Evolutionary conservation across 2,113 vertebrate species (phyloP), one percentile per base, ranked within the genome.

Genomic region (rabbit (Oryctolagus cuniculus)): DNA sequence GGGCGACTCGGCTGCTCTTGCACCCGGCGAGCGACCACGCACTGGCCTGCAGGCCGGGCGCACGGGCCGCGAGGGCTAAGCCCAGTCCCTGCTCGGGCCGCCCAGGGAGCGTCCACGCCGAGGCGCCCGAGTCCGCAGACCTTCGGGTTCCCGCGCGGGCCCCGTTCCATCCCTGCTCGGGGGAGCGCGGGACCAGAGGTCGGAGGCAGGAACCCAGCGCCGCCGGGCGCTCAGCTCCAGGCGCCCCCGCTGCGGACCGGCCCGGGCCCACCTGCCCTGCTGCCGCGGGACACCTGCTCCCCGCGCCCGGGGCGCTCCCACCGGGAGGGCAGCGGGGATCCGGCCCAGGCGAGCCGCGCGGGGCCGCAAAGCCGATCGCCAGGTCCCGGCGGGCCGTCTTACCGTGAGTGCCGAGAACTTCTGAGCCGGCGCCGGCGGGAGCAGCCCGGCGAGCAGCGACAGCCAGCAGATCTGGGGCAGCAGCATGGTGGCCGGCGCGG

Each of bases 391-490:
- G 22, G n/a, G 61, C 67, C 19, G 17, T 78, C 98, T 98, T 98
- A 98, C 98, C 98, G 98, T 98, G 70, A 98, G 98, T 34, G 98
- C 98, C 1, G 98, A 98, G 94, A 98, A 97, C 93, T 98, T 98
- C 97, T 98, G 98, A 27, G 98, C 98, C 77, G 97, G 97, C 93
- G 96, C 98, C 31, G 74, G 96, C 19, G 96, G 96, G 17, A 98
- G 96, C 94, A 98, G 96, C 96, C 91, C 97, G 6, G 96, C 95
- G 24, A 98, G 95, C 95, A 97, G 96, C 73, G 89, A 97, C 97
- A 98, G 93, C 97, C 96, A 95, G 95, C 90, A 97, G 22, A 97
- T 55, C 74, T 19, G 81, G 15, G 94, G 83, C 24, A 67, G 88
- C 97, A 96, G 97, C 98, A 98, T 98, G 96, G 96, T 98, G 94